phyloP scores from a whole-genome alignment of 2,888 invertebrate genomes.

The Machimus rusticus region DNA sequence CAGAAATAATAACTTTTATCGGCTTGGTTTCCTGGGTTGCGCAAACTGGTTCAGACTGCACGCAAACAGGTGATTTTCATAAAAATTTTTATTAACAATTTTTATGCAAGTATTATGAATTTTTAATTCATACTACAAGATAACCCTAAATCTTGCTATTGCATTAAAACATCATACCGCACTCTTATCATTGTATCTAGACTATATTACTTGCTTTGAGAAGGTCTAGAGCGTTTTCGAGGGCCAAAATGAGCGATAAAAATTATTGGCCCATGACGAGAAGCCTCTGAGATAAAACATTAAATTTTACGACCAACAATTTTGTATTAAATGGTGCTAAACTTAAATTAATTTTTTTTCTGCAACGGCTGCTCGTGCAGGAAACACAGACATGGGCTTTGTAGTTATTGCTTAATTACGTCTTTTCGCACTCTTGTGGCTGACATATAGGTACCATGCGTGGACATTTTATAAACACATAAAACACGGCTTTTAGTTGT shows the following conservation, averaged over 20 bases:
- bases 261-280: slow-evolving; percentile 20
- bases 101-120: background rate
- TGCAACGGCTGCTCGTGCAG: background rate
- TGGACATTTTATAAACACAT: slow-evolving; percentile 8
- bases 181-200: background rate
- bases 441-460: background rate
- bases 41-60: background rate
- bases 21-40: background rate
- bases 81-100: background rate
- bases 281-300: background rate
- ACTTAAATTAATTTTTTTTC: slow-evolving; percentile 10
- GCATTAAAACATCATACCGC: background rate
- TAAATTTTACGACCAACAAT: background rate
- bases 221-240: background rate
- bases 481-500: background rate
- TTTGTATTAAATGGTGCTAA: slow-evolving; percentile 28
- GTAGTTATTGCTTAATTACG: background rate
- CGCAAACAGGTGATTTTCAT: background rate
- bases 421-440: background rate
- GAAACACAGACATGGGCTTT: background rate
- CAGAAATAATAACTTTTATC: no score
- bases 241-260: slow-evolving; percentile 3
- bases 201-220: background rate
- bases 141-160: no score
- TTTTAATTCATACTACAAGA: no score